These are phyloP conservation scores for Clistopyga incitator DNA, from an alignment of 2,888 invertebrate genomes.

Conservation along the genomic window DNA sequence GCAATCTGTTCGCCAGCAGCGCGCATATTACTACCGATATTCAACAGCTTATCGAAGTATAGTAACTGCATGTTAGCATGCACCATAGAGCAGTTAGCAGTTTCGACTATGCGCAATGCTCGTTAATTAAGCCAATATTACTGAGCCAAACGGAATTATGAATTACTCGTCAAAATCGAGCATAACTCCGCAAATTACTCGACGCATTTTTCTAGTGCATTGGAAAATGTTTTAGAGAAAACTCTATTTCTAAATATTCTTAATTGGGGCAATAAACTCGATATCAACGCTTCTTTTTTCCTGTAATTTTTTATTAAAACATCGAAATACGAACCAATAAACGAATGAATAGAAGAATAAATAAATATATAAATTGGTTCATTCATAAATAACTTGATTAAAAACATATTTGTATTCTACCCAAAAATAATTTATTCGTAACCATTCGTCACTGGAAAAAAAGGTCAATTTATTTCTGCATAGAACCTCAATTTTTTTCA, in stretches of 20 bases:
- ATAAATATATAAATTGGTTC: no score
- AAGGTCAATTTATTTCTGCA: no score
- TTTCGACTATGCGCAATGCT: constrained; percentile 1
- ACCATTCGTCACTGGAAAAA: no score
- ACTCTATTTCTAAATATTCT: not conserved
- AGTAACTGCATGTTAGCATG: not conserved
- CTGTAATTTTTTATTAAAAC: not conserved
- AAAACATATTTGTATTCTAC: no score
- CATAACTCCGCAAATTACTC: not conserved
- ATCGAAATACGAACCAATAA: no score
- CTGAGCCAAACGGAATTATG: not conserved
- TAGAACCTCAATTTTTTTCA: no score
- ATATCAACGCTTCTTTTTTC: not conserved
- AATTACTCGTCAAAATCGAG: not conserved
- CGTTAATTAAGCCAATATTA: constrained; percentile 10
- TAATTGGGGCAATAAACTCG: not conserved
- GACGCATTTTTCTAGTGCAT: not conserved
- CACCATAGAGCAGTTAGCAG: constrained; percentile 9
- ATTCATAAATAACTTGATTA: no score
- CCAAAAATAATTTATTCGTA: no score
- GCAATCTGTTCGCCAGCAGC: not conserved
- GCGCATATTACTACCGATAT: not conserved
- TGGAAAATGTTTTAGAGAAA: not conserved
- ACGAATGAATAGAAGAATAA: no score
- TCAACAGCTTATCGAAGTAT: not conserved